phyloP scores from a whole-genome alignment of 1,140 invertebrate genomes.

The Drosophila lowei region DNA sequence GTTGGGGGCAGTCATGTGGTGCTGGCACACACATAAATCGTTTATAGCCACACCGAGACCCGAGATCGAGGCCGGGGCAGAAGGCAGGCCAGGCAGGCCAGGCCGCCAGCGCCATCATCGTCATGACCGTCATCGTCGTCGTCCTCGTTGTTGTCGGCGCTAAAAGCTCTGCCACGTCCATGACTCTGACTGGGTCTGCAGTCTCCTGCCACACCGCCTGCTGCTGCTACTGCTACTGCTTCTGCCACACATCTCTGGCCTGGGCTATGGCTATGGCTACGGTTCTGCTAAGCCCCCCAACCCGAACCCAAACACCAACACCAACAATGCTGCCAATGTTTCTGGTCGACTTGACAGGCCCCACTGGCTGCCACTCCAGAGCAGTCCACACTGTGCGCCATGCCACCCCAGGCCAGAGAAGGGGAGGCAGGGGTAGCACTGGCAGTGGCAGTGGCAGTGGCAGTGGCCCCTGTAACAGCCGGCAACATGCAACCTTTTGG shows the following conservation, averaged over 20 bases:
- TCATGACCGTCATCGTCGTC: slow-evolving; percentile 26
- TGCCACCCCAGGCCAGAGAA: neutral
- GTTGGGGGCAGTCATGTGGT: slow-evolving; percentile 61
- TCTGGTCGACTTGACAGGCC: slow-evolving; percentile 72
- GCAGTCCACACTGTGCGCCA: slow-evolving; percentile 3
- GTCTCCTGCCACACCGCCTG: slow-evolving; percentile 20
- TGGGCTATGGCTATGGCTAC: neutral
- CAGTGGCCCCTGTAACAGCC: slow-evolving; percentile 52
- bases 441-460: slow-evolving; percentile 40
- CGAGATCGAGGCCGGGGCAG: too few species aligned
- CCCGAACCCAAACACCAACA: slow-evolving; percentile 26
- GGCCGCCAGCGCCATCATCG: slow-evolving; percentile 60
- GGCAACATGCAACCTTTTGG: slow-evolving; percentile 60
- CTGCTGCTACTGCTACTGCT: slow-evolving; percentile 4
- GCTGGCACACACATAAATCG: slow-evolving; percentile 78
- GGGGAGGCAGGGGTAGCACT: slow-evolving; percentile 1
- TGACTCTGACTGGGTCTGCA: slow-evolving; percentile 31
- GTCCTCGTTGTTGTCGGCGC: slow-evolving; percentile 20
- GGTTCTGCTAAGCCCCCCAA: slow-evolving; percentile 11
- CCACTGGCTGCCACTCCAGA: slow-evolving; percentile 33
- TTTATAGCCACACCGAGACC: slow-evolving; percentile 74
- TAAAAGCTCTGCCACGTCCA: slow-evolving; percentile 45
- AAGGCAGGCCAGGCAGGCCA: slow-evolving; percentile 10
- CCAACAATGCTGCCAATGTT: slow-evolving; percentile 55
- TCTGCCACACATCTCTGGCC: slow-evolving; percentile 21